Evolutionary conservation across 1,140 invertebrate species (phyloP).

Genomic region (Vanessa atalanta): DNA sequence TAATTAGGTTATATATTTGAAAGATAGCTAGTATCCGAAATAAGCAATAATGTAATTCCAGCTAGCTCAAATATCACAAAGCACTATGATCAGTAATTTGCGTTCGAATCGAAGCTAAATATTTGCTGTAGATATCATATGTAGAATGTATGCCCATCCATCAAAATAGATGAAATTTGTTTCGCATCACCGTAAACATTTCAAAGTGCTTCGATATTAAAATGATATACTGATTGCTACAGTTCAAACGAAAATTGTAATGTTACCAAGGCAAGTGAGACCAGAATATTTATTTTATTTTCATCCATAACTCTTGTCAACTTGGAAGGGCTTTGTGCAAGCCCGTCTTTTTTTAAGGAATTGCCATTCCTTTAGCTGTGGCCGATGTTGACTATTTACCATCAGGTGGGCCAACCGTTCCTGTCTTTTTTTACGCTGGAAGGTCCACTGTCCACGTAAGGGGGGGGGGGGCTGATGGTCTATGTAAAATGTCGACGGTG

Average conservation of each 20-base stretch:
- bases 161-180: constrained; percentile 12
- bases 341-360: too few species aligned
- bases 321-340: too few species aligned
- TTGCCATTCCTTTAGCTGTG: too few species aligned
- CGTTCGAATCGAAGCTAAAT: constrained; percentile 18
- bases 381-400: too few species aligned
- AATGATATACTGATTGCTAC: constrained; percentile 10
- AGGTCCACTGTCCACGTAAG: too few species aligned
- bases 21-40: background rate
- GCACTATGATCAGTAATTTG: constrained; percentile 6
- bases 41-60: constrained; percentile 14
- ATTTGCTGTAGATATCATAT: constrained; percentile 17
- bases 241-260: background rate
- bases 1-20: too few species aligned
- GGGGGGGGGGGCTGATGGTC: too few species aligned
- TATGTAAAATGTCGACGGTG: too few species aligned
- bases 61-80: constrained; percentile 1
- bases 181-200: constrained; percentile 9
- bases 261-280: background rate
- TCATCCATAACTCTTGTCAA: too few species aligned
- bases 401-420: too few species aligned
- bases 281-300: background rate
- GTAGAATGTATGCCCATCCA: constrained; percentile 14
- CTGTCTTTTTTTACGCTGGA: too few species aligned
- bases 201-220: constrained; percentile 13